Evolutionary conservation across 2,797 vertebrate species (phyloP), one percentile per base, ranked within the genome.

Genomic region (Neosilurus mollespiculum): DNA sequence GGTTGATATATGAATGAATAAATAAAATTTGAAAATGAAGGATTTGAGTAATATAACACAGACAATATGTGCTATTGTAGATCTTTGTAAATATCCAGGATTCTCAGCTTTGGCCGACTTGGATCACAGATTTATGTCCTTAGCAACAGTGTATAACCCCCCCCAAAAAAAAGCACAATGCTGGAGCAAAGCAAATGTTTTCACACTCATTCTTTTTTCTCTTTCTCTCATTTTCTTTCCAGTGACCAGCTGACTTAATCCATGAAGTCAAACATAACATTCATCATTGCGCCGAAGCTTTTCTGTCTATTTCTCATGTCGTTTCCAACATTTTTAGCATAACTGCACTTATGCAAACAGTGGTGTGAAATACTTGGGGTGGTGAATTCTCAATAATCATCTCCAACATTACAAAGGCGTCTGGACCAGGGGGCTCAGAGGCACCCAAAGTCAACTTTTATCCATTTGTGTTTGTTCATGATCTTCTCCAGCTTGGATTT

Each of bases 401-500:
- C 62, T 72, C 58, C 51, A 64, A 5, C 37, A 26, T 82, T 83
- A 82, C 84, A 85, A 86, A 82, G 49, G 62, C 30, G 64, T 87
- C 83, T 83, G 72, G 77, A 61, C 43, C 64, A 65, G 80, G 65
- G 34, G 59, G 59, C 84, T 80, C 70, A 43, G 79, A 69, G 87
- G 77, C 84, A 66, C 82, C 83, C 82, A 86, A 86, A 87, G 87
- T 88, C 86, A 86, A 87, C 86, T 88, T 84, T 88, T 88, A 84
- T 87, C 81, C 84, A 76, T 81, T 84, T 75, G 82, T 81, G 70
- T 18, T 73, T 84, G 67, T 78, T 76, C 73, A 65, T 70, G 81
- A 84, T 71, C 73, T 87, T 83, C 85, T 87, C 64, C n/a, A 73
- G 75, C 86, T 61, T 75, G 80, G 84, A 87, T 86, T 88, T 88